A percentile compares a stretch with the other conserved stretches of the same genome.
phyloP scores from a whole-genome alignment of 2,888 invertebrate genomes.

The Tenthredo scrophulariae region DNA sequence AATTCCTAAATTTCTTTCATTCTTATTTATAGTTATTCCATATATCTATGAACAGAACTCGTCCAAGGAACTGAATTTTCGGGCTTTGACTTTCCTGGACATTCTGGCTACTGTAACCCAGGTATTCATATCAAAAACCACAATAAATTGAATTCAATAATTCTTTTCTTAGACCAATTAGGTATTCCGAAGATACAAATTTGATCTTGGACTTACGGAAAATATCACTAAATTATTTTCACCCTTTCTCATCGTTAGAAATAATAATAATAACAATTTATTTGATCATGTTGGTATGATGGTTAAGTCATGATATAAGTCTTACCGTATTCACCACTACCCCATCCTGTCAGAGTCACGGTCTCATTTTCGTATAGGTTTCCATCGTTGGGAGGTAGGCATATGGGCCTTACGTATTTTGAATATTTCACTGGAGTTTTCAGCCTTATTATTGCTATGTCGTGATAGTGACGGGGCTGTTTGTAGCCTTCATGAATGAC shows the following conservation, averaged over 20 bases:
- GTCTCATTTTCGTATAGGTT: slow-evolving; percentile 43
- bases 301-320: neutral
- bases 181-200: neutral
- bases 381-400: slow-evolving; percentile 56
- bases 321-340: slow-evolving; percentile 60
- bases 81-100: neutral
- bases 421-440: slow-evolving; percentile 53
- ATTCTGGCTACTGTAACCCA: neutral
- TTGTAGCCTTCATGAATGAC: slow-evolving; percentile 59
- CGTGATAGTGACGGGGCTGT: slow-evolving; percentile 60
- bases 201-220: neutral
- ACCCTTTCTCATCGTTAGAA: neutral
- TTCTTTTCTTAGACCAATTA: neutral
- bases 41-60: too few species aligned
- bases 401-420: slow-evolving; percentile 59
- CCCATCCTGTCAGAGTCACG: slow-evolving; percentile 62
- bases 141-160: neutral
- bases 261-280: neutral
- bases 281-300: neutral
- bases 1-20: neutral
- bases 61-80: neutral
- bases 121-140: neutral
- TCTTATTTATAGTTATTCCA: too few species aligned
- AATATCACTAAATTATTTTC: neutral
- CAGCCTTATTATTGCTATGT: slow-evolving; percentile 60